phyloP scores from a whole-genome alignment of 2,797 vertebrate species.

The Phrynocephalus guinanensis region DNA sequence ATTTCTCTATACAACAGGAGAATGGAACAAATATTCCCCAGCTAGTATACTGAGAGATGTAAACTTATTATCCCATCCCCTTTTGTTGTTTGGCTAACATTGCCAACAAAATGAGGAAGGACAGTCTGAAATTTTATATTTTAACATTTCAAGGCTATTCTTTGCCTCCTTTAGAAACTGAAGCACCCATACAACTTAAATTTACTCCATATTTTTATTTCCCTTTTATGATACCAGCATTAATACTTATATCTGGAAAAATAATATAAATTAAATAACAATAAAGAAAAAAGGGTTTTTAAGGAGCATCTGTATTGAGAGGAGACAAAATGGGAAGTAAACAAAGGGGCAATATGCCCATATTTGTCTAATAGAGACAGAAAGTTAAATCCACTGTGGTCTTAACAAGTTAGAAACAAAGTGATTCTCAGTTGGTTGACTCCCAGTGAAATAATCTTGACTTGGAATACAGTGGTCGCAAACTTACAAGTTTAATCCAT shows the following conservation, averaged over 20 bases:
- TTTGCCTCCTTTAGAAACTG: constrained; percentile 45
- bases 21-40: background rate
- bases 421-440: background rate
- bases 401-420: background rate
- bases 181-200: background rate
- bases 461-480: too few relatives aligned
- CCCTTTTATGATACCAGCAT: background rate
- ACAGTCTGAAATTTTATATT: too few relatives aligned
- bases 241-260: background rate
- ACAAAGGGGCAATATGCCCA: background rate
- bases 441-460: background rate
- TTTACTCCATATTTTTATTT: background rate
- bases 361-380: background rate
- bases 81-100: too few relatives aligned
- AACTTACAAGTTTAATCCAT: too few relatives aligned
- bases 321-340: background rate
- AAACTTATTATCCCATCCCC: too few relatives aligned
- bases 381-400: background rate
- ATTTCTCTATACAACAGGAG: background rate
- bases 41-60: too few relatives aligned
- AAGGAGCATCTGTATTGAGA: background rate
- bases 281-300: too few relatives aligned
- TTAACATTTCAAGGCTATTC: background rate
- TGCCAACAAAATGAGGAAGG: too few relatives aligned
- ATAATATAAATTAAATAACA: background rate